A percentile compares a stretch with the other conserved stretches of the same genome.
phyloP scores from a whole-genome alignment of 2,113 vertebrate genomes.

The Zingel zingel region DNA sequence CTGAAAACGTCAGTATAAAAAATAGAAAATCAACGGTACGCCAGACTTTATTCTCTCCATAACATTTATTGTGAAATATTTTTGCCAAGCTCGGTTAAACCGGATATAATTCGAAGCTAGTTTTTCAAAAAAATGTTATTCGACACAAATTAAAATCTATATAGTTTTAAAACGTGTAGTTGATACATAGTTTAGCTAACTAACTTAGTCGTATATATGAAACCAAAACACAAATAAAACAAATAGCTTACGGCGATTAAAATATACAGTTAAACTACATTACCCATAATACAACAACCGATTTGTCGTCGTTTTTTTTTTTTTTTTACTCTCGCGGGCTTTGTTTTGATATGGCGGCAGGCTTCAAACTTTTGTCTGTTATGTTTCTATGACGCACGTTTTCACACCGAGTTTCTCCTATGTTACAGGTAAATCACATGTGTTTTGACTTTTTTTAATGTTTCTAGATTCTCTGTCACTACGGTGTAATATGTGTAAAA shows the following conservation, averaged over 20 bases:
- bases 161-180: fast-evolving
- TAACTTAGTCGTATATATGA: fast-evolving
- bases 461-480: fast-evolving
- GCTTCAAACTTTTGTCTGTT: constrained; percentile 68
- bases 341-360: constrained; percentile 84
- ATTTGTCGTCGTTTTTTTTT: neutral
- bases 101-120: neutral
- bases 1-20: fast-evolving
- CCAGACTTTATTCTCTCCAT: fast-evolving
- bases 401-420: neutral
- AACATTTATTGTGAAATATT: constrained; percentile 56
- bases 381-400: constrained; percentile 6
- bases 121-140: neutral
- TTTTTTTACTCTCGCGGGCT: constrained; percentile 80
- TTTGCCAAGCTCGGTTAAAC: neutral
- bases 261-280: neutral
- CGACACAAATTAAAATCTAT: neutral
- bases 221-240: neutral
- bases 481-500: neutral
- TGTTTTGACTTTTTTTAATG: neutral
- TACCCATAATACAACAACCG: constrained; percentile 60
- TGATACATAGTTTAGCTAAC: fast-evolving
- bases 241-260: neutral
- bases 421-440: constrained; percentile 46
- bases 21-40: fast-evolving